Evolutionary conservation across 2,888 invertebrate species (phyloP).

Genomic region (Prostheceraeus crozeri): DNA sequence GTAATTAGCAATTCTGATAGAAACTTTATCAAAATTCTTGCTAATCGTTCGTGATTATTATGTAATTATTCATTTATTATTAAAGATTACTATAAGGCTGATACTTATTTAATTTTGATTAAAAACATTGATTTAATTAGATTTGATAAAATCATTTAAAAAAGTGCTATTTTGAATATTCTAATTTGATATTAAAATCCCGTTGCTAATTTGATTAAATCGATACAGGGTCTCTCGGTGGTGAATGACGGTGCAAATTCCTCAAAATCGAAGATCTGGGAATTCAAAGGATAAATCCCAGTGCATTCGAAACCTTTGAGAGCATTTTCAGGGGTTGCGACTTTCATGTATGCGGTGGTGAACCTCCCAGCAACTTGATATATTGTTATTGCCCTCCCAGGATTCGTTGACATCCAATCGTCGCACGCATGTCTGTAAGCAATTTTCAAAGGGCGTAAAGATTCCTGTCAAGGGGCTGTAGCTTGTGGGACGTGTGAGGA

Average conservation of each 20-base stretch:
- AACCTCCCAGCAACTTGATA: slow-evolving; percentile 40
- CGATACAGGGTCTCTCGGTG: no score
- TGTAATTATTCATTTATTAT: no score
- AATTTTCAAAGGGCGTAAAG: slow-evolving; percentile 43
- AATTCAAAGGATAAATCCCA: slow-evolving; percentile 28
- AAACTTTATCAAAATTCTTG: no score
- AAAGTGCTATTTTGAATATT: no score
- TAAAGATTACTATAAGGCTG: no score
- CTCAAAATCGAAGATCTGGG: slow-evolving; percentile 26
- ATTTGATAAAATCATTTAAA: no score
- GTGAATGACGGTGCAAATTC: slow-evolving; percentile 28
- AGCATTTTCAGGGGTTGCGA: background rate
- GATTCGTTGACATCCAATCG: slow-evolving; percentile 46
- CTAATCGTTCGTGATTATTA: no score
- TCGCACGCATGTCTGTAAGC: slow-evolving; percentile 46
- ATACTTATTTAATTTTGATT: no score
- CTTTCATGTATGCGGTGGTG: slow-evolving; percentile 19
- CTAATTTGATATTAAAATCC: no score
- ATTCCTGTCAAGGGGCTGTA: slow-evolving; percentile 4
- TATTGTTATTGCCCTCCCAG: slow-evolving; percentile 49
- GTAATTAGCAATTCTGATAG: no score
- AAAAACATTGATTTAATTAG: no score
- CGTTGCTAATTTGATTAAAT: no score
- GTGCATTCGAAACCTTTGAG: slow-evolving; percentile 5
- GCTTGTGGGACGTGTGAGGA: background rate